Conservation (phyloP, 2,888 invertebrate genomes). For the Lacanobia wlatinum region DNA sequence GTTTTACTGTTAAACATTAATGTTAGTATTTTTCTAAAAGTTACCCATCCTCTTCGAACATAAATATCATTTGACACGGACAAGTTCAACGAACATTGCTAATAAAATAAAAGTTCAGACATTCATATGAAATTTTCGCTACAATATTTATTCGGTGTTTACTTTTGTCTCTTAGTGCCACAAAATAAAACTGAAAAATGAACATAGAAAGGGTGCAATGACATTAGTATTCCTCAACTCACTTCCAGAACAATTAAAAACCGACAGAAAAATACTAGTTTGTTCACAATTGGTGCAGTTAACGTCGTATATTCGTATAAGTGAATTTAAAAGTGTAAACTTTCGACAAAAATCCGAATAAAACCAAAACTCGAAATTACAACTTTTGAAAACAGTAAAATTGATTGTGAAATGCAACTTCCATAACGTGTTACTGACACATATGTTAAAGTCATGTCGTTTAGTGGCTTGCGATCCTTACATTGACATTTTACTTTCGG, state of each 20-base stretch:
- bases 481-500: no score
- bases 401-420: no score
- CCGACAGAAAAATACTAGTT: background rate
- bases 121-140: background rate
- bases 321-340: no score
- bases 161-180: background rate
- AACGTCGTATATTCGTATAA: no score
- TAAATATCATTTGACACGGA: no score
- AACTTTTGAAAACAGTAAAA: background rate
- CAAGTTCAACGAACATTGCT: background rate
- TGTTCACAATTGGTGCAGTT: no score
- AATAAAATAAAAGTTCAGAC: conserved; percentile 5
- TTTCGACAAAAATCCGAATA: no score
- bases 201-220: background rate
- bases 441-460: no score
- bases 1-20: background rate
- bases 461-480: no score
- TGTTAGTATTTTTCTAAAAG: background rate
- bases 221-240: background rate
- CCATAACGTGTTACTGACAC: no score
- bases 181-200: background rate
- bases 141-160: background rate
- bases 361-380: background rate
- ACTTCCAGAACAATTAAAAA: background rate
- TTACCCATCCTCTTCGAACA: background rate